A percentile compares a stretch with the other conserved stretches of the same genome.
phyloP scores from a whole-genome alignment of 1,140 invertebrate genomes.

The Paraescarpia echinospica region DNA sequence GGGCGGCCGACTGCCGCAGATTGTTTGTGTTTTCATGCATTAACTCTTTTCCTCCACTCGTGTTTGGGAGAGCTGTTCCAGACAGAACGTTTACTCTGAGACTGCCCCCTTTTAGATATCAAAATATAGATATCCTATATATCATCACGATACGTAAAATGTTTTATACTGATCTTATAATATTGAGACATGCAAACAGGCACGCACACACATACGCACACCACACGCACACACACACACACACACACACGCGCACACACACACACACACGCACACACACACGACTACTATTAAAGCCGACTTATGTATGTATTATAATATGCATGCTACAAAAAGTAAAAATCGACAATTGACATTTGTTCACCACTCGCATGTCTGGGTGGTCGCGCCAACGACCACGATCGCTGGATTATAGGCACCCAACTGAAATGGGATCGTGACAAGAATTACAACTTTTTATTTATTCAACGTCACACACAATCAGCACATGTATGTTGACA shows the following conservation, averaged over 20 bases:
- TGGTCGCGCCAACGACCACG: background rate
- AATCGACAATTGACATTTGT: background rate
- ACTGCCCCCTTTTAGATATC: too few relatives aligned
- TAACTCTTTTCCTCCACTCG: background rate
- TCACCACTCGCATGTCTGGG: background rate
- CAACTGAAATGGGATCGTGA: background rate
- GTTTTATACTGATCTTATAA: background rate
- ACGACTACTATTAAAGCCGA: too few relatives aligned
- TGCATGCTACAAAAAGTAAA: background rate
- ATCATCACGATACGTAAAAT: too few relatives aligned
- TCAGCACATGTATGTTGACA: background rate
- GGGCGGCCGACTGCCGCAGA: background rate
- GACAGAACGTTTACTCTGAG: background rate
- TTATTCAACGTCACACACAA: constrained; percentile 2
- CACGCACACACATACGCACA: background rate
- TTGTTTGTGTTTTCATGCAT: background rate
- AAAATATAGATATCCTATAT: too few relatives aligned
- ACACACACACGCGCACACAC: background rate
- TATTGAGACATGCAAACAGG: background rate
- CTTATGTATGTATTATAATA: too few relatives aligned
- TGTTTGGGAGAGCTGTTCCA: background rate
- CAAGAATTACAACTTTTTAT: background rate
- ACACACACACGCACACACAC: background rate
- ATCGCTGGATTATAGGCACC: background rate
- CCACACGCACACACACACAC: background rate